Conservation (phyloP, 2,113 vertebrate species). For the Nesoenas mayeri region DNA sequence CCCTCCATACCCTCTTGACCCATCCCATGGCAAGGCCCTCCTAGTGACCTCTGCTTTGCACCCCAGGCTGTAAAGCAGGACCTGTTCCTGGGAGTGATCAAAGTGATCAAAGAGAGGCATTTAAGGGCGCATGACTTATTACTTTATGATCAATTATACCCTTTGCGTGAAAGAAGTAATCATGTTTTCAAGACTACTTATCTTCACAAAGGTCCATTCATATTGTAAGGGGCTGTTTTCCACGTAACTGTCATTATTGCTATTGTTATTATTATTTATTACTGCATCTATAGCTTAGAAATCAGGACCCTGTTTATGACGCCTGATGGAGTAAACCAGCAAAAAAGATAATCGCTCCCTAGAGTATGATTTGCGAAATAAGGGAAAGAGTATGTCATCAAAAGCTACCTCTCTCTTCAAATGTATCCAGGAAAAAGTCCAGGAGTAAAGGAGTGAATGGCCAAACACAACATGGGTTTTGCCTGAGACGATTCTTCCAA, state of each 20-base stretch:
- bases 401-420: not conserved
- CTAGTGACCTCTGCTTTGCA: not conserved
- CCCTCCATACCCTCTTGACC: not conserved
- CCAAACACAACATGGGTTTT: not conserved
- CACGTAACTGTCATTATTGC: fast-evolving
- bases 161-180: not conserved
- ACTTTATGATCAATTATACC: not conserved
- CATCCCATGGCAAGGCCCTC: not conserved
- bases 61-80: not conserved
- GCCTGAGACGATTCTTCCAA: not conserved
- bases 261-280: not conserved
- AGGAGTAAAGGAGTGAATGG: not conserved
- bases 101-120: not conserved
- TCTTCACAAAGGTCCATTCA: not conserved
- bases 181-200: not conserved
- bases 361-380: not conserved
- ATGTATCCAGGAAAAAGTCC: not conserved
- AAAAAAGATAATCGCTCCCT: not conserved
- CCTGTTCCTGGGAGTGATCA: not conserved
- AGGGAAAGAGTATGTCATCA: not conserved
- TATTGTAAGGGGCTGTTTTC: not conserved
- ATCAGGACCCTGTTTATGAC: not conserved
- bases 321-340: not conserved
- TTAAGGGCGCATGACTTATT: not conserved
- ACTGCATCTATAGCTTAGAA: not conserved